phyloP scores from a whole-genome alignment of 2,888 invertebrate species.

The Andrena dorsata region DNA sequence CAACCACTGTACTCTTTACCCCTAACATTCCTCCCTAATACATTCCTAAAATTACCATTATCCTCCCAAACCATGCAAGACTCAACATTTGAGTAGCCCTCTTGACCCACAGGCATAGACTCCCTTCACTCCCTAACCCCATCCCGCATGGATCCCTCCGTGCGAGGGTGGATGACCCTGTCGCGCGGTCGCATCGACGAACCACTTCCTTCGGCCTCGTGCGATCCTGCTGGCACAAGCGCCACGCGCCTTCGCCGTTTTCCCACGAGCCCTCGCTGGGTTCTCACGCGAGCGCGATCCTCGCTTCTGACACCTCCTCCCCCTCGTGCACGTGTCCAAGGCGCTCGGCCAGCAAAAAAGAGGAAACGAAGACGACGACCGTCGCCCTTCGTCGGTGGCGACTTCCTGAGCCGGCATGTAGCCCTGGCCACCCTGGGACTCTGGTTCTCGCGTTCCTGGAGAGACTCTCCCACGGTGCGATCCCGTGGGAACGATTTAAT shows the following conservation, averaged over 20 bases:
- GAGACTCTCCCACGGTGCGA: slow-evolving; percentile 81
- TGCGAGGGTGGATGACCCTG: slow-evolving; percentile 35
- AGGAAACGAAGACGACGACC: slow-evolving; percentile 8
- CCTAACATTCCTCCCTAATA: neutral
- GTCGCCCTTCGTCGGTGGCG: slow-evolving; percentile 33
- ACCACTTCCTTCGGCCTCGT: slow-evolving; percentile 63
- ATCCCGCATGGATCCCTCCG: neutral
- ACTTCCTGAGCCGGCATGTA: slow-evolving; percentile 77
- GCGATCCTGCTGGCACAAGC: slow-evolving; percentile 82
- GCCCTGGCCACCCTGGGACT: slow-evolving; percentile 77
- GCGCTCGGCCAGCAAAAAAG: slow-evolving; percentile 18
- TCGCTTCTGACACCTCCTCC: slow-evolving; percentile 44
- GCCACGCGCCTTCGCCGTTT: slow-evolving; percentile 83
- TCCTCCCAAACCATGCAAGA: too few relatives aligned
- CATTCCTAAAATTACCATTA: neutral
- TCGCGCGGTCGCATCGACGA: neutral
- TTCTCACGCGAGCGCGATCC: slow-evolving; percentile 80
- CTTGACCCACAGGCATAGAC: too few relatives aligned
- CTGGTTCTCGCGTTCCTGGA: slow-evolving; percentile 79
- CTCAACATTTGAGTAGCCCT: too few relatives aligned
- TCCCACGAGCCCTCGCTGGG: slow-evolving; percentile 83
- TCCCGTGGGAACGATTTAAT: slow-evolving; percentile 83
- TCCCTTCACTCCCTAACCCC: too few relatives aligned
- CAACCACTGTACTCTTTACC: neutral
- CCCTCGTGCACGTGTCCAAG: slow-evolving; percentile 52